Conservation (phyloP, 2,797 vertebrate genomes). For the Gallirallus australis region DNA sequence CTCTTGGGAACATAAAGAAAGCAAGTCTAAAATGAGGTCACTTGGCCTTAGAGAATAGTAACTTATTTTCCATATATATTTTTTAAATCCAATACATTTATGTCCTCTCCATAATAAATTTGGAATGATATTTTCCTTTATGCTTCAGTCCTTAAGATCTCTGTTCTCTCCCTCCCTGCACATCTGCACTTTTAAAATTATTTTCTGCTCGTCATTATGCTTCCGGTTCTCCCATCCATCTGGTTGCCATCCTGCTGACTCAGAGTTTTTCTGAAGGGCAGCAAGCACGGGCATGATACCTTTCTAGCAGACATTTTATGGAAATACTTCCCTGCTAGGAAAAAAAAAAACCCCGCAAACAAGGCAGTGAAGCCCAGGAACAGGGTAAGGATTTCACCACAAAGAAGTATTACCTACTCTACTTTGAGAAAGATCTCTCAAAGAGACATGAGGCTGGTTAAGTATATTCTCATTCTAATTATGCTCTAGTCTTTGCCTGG, state of each 20-base stretch:
- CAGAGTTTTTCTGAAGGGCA: not conserved
- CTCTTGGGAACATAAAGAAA: not conserved
- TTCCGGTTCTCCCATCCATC: not conserved
- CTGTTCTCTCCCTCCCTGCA: not conserved
- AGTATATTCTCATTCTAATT: not conserved
- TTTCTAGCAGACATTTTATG: not conserved
- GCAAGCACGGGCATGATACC: not conserved
- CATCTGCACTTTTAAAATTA: not conserved
- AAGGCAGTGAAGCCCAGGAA: not conserved
- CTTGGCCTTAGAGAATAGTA: not conserved
- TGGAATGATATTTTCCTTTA: not conserved
- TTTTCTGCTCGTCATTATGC: not conserved
- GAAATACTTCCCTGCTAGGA: not conserved
- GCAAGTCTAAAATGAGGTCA: not conserved
- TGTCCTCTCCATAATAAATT: not conserved
- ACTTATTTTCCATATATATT: not conserved
- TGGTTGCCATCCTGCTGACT: constrained; percentile 1
- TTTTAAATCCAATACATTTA: not conserved
- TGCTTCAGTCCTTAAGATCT: not conserved
- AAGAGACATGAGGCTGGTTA: not conserved
- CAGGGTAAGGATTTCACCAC: not conserved
- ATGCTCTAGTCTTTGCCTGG: not conserved
- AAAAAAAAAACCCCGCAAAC: not conserved
- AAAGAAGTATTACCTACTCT: not conserved
- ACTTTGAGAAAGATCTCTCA: not conserved